phyloP scores from a whole-genome alignment of 2,888 invertebrate species.

The Hirtodrosophila confusa region DNA sequence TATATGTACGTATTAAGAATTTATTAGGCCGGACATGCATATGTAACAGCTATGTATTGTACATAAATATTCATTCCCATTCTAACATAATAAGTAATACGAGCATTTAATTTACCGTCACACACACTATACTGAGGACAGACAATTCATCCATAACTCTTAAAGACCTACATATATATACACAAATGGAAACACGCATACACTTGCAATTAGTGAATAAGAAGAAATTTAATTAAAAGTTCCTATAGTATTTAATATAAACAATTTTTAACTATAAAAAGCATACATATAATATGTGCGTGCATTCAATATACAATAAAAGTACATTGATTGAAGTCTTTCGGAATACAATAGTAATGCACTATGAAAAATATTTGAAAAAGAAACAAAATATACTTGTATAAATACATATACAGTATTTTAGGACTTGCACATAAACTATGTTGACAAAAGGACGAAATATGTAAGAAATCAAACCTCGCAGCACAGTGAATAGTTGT shows the following conservation, averaged over 20 bases:
- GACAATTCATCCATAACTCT: neutral
- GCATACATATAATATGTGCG: constrained; percentile 1
- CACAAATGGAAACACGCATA: neutral
- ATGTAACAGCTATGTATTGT: no score
- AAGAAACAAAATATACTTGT: constrained; percentile 6
- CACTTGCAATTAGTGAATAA: constrained; percentile 29
- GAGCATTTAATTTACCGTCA: neutral
- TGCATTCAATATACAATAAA: constrained; percentile 9
- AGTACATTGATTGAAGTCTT: neutral
- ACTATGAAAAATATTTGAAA: constrained; percentile 9
- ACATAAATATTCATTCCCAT: neutral
- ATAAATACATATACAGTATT: constrained; percentile 21
- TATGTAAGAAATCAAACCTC: constrained; percentile 34
- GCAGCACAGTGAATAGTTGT: constrained; percentile 39
- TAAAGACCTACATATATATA: constrained; percentile 9
- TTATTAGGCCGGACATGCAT: no score
- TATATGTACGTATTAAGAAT: neutral
- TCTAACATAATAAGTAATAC: neutral
- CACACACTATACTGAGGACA: neutral
- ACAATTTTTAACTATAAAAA: constrained; percentile 28
- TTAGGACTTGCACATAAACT: constrained; percentile 21
- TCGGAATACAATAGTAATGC: neutral
- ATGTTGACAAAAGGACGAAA: constrained; percentile 4
- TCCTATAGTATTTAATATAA: constrained; percentile 67
- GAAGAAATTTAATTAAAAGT: constrained; percentile 67